phyloP scores from a whole-genome alignment of 2,888 invertebrate genomes.

The Cacoxenus indagator region DNA sequence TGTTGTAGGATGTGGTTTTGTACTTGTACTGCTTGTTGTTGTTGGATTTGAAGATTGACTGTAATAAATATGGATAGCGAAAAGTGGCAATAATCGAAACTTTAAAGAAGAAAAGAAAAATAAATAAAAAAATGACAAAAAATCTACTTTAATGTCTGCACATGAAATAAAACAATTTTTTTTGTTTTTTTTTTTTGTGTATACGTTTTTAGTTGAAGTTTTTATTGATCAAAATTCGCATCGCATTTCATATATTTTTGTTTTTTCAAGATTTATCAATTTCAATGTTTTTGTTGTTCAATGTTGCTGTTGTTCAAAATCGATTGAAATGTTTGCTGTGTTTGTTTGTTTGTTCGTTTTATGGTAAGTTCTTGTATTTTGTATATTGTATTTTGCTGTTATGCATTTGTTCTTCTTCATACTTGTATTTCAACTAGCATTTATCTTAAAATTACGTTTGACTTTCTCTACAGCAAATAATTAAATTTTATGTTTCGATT shows the following conservation, averaged over 20 bases:
- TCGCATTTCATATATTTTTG: slow-evolving; percentile 29
- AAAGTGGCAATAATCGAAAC: not conserved
- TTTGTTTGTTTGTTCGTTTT: slow-evolving; percentile 35
- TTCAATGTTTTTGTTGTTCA: not conserved
- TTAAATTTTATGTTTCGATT: slow-evolving; percentile 47
- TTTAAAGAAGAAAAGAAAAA: too few relatives aligned
- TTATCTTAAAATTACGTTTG: slow-evolving; percentile 56
- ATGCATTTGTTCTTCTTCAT: slow-evolving; percentile 34
- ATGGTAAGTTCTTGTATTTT: slow-evolving; percentile 31
- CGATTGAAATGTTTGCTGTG: not conserved
- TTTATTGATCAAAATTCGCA: slow-evolving; percentile 45
- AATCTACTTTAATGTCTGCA: not conserved
- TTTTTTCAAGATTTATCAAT: slow-evolving; percentile 18
- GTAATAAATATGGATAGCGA: slow-evolving; percentile 6
- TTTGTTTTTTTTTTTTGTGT: slow-evolving; percentile 44
- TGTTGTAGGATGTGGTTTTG: slow-evolving; percentile 31
- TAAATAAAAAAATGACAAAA: not conserved
- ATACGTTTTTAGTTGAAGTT: slow-evolving; percentile 41
- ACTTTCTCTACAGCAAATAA: slow-evolving; percentile 39
- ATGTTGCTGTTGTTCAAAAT: not conserved
- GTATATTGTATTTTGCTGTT: slow-evolving; percentile 42
- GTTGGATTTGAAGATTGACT: slow-evolving; percentile 32
- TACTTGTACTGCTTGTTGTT: slow-evolving; percentile 49
- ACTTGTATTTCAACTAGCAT: slow-evolving; percentile 29
- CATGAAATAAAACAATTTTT: slow-evolving; percentile 45